phyloP scores from a whole-genome alignment of 2,888 invertebrate species.

The Orthonevra nobilis region DNA sequence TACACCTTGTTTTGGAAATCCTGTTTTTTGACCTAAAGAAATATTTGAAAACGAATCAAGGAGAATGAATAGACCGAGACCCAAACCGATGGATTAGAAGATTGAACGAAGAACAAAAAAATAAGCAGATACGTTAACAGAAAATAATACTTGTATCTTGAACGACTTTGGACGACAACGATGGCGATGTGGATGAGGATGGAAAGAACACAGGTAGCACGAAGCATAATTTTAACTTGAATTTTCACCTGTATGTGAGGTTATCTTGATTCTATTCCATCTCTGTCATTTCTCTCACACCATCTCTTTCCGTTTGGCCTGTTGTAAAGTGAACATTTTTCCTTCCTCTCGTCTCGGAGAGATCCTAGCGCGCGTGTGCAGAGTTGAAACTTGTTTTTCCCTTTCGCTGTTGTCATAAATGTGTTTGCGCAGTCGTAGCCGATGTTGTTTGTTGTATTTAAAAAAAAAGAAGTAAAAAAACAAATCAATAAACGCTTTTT shows the following conservation, averaged over 20 bases:
- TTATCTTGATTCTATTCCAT: conserved; percentile 62
- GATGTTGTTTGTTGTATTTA: conserved; percentile 7
- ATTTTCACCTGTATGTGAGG: conserved; percentile 68
- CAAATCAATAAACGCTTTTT: conserved; percentile 23
- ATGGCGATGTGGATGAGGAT: conserved; percentile 3
- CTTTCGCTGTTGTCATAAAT: conserved; percentile 69
- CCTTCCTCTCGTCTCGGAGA: conserved; percentile 2
- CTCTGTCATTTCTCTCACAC: conserved; percentile 34
- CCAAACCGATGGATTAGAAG: conserved; percentile 64
- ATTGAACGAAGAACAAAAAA: conserved; percentile 11
- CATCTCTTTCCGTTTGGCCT: conserved; percentile 51
- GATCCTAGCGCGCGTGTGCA: conserved; percentile 34
- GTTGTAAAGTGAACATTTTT: conserved; percentile 46
- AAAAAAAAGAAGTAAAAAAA: too few relatives aligned
- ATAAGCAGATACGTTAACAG: too few relatives aligned
- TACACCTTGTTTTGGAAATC: conserved; percentile 52
- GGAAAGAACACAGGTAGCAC: conserved; percentile 67
- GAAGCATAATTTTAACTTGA: conserved; percentile 63
- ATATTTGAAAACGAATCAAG: conserved; percentile 64
- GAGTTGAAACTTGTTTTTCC: conserved; percentile 63
- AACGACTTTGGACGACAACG: too few relatives aligned
- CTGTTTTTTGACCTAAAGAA: conserved; percentile 71
- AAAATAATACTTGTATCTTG: not conserved
- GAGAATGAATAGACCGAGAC: conserved; percentile 25
- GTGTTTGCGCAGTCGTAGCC: conserved; percentile 27